These are phyloP conservation scores for Pachyramphus minor DNA, from an alignment of 2,113 vertebrate genomes.

Conservation along the genomic window DNA sequence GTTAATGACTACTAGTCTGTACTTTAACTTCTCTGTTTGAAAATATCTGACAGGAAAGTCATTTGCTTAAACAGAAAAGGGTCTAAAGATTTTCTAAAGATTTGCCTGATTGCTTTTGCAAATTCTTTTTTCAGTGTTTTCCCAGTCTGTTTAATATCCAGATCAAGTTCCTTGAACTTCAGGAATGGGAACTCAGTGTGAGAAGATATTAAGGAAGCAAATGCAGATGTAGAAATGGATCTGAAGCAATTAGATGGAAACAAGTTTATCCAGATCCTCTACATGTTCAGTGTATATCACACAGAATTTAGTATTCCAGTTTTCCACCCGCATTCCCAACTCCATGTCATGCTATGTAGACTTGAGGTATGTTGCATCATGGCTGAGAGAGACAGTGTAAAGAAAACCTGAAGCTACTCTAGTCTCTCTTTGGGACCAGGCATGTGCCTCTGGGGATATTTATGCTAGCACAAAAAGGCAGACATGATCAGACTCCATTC, in stretches of 20 bases:
- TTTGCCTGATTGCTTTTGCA: conserved; percentile 11
- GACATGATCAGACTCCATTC: neutral
- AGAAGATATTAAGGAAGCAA: neutral
- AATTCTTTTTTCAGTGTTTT: neutral
- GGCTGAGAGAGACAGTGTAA: neutral
- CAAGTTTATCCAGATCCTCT: conserved; percentile 4
- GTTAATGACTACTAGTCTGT: neutral
- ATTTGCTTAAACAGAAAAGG: neutral
- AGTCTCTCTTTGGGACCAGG: neutral
- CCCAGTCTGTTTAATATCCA: neutral
- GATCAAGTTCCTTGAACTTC: conserved; percentile 1
- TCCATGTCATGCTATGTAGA: neutral
- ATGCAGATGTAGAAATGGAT: conserved; percentile 1
- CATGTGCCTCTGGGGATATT: neutral
- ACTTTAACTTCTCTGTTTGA: neutral
- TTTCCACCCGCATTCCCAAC: neutral
- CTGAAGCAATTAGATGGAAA: neutral
- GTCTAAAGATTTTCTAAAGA: neutral
- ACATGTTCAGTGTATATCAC: neutral
- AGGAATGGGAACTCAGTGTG: neutral
- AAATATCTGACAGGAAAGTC: neutral
- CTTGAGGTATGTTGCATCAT: neutral
- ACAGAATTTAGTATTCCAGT: neutral
- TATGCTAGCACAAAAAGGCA: neutral
- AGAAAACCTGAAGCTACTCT: neutral